Percentiles rank a stretch among this genome's conserved stretches.
Evolutionary conservation across 2,113 vertebrate genomes (phyloP).

Genomic region (Eurystomus gularis): DNA sequence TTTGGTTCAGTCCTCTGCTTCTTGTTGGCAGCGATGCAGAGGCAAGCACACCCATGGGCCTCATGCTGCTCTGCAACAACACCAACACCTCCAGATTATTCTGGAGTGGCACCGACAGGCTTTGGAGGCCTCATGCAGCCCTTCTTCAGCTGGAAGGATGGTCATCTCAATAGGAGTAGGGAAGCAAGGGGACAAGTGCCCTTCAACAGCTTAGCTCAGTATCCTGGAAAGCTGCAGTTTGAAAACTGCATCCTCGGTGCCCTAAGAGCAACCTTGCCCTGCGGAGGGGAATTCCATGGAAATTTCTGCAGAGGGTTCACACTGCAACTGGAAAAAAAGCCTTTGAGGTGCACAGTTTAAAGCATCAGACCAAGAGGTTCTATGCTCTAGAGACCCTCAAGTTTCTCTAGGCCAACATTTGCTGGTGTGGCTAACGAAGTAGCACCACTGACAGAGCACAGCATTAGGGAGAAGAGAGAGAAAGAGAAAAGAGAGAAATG

Average conservation of each 20-base stretch:
- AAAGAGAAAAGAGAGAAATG: slow-evolving; percentile 56
- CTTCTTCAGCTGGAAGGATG: slow-evolving; percentile 56
- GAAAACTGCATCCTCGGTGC: slow-evolving; percentile 30
- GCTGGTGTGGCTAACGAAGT: slow-evolving; percentile 29
- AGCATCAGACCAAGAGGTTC: slow-evolving; percentile 50
- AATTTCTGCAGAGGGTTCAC: slow-evolving; percentile 27
- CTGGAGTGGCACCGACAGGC: slow-evolving; percentile 36
- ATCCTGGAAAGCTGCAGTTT: slow-evolving; percentile 44
- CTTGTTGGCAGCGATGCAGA: slow-evolving; percentile 53
- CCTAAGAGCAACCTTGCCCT: slow-evolving; percentile 52
- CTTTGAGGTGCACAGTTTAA: slow-evolving; percentile 17
- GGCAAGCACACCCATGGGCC: background rate
- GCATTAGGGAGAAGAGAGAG: slow-evolving; percentile 65
- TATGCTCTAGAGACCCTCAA: slow-evolving; percentile 30
- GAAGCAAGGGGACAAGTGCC: background rate
- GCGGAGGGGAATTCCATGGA: background rate
- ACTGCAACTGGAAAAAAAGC: background rate
- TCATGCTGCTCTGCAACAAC: slow-evolving; percentile 29
- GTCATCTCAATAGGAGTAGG: slow-evolving; percentile 26
- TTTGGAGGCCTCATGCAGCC: slow-evolving; percentile 46
- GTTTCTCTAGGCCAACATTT: slow-evolving; percentile 31
- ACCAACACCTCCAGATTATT: slow-evolving; percentile 8
- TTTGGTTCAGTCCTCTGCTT: slow-evolving; percentile 49
- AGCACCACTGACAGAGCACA: slow-evolving; percentile 48
- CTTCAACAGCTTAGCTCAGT: slow-evolving; percentile 45